phyloP scores from a whole-genome alignment of 2,113 vertebrate species.

The Callipepla squamata region DNA sequence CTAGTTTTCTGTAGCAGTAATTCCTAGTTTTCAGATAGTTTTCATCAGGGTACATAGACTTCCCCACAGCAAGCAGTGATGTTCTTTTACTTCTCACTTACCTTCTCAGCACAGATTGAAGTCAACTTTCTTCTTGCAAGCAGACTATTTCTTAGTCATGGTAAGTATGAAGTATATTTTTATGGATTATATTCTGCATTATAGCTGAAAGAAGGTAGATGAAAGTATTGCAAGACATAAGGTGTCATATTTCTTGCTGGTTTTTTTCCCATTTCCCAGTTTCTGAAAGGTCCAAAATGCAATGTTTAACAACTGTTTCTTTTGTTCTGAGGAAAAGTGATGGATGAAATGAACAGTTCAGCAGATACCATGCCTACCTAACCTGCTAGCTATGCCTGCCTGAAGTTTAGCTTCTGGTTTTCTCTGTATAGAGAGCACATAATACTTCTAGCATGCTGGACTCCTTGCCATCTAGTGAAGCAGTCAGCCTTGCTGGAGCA shows the following conservation, averaged over 20 bases:
- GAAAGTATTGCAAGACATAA: background rate
- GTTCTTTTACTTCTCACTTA: background rate
- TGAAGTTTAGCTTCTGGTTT: background rate
- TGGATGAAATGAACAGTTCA: background rate
- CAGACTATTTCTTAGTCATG: slow-evolving; percentile 83
- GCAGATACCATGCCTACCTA: background rate
- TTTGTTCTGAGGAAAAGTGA: background rate
- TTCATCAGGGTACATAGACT: background rate
- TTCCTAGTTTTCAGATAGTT: slow-evolving; percentile 19
- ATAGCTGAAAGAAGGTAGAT: slow-evolving; percentile 61
- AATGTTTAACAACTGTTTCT: background rate
- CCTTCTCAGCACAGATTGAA: slow-evolving; percentile 81
- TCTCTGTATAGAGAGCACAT: background rate
- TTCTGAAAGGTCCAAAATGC: background rate
- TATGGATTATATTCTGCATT: slow-evolving; percentile 80
- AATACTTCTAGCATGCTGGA: background rate
- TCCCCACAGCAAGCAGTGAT: background rate
- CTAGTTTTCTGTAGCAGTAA: background rate
- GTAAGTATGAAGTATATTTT: slow-evolving; percentile 80
- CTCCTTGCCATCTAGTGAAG: background rate
- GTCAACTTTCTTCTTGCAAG: slow-evolving; percentile 78
- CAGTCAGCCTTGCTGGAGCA: background rate
- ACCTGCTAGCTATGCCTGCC: background rate
- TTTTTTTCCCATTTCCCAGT: background rate
- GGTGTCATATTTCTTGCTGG: background rate